Evolutionary conservation across 2,888 invertebrate species (phyloP), one percentile per base, ranked within the genome.

Genomic region (Drosophila rellima): DNA sequence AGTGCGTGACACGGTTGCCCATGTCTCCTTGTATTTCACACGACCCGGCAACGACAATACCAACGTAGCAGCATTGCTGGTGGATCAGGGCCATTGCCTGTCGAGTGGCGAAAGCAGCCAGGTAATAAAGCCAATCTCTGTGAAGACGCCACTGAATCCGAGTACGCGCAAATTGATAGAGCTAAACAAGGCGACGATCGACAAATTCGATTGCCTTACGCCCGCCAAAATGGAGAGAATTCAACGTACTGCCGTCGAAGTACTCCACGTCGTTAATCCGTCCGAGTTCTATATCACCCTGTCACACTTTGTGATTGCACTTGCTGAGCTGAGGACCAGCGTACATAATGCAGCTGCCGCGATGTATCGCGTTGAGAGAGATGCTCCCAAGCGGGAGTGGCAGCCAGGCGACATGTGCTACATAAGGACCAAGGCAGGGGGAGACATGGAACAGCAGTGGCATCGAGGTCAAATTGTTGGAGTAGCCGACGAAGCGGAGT

Each of bases 211-310:
- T 13, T 40, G 2, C 0, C 11, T n/a, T 6, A 0, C 0, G 15
- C n/a, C 40, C 13, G 5, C 0, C 13, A 44, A 56, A 8, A 5
- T 20, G 4, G 17, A 67, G 5, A 51, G 11, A n/a, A 26, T 69
- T 0, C 74, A 82, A 51, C 85, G 88, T 11, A 61, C 76, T 7
- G 20, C 64, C 0, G 66, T 94, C 0, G 92, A 93, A 68, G 78
- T 95, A 1, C 80, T 94, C 0, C 92, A 94, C 37, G 93, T 94
- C 26, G 91, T 93, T 10, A 93, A 94, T 5, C 95, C 95, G 0
- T 94, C 94, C 13, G 92, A 94, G 35, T 93, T 96, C 68, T 95
- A 95, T 78, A 92, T 96, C 0, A 93, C 94, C 0, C 90, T 95
- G 13, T 77, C 92, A 0, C 92, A 93, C 13, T 94, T 93, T 51